phyloP scores from a whole-genome alignment of 2,113 vertebrate genomes.

The Cromileptes altivelis region DNA sequence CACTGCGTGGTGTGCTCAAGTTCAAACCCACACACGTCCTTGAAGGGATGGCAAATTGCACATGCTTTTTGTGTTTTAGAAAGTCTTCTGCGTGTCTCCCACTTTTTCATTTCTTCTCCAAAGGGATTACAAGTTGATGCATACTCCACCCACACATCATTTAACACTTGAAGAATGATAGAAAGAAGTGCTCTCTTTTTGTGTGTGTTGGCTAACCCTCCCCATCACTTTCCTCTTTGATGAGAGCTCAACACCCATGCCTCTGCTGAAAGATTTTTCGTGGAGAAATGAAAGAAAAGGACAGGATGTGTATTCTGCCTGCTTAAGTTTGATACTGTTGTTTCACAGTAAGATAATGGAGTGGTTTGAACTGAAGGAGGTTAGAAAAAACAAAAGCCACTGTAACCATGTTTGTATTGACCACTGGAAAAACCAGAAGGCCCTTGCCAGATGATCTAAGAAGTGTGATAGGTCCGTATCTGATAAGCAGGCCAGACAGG shows the following conservation, averaged over 20 bases:
- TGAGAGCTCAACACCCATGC: neutral
- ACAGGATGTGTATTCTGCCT: neutral
- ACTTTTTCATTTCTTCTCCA: constrained; percentile 14
- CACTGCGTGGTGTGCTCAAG: neutral
- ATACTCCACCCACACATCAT: constrained; percentile 17
- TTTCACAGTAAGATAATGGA: neutral
- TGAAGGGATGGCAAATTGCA: constrained; percentile 18
- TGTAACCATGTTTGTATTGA: neutral
- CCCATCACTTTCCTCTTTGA: constrained; percentile 19
- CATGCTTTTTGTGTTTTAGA: neutral
- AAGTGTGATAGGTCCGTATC: neutral
- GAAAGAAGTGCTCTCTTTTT: neutral
- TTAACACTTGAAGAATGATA: constrained; percentile 31
- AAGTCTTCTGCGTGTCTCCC: constrained; percentile 1
- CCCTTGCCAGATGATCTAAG: neutral
- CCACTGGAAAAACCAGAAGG: neutral
- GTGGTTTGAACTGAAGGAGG: neutral
- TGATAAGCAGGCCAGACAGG: neutral
- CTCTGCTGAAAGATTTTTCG: neutral
- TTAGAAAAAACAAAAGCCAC: neutral
- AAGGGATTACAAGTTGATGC: constrained; percentile 32
- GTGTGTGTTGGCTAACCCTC: neutral
- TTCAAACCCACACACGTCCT: constrained; percentile 34
- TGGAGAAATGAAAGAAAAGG: neutral
- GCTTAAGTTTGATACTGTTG: neutral